Evolutionary conservation across 2,888 invertebrate species (phyloP).

Genomic region (Deilephila elpenor): DNA sequence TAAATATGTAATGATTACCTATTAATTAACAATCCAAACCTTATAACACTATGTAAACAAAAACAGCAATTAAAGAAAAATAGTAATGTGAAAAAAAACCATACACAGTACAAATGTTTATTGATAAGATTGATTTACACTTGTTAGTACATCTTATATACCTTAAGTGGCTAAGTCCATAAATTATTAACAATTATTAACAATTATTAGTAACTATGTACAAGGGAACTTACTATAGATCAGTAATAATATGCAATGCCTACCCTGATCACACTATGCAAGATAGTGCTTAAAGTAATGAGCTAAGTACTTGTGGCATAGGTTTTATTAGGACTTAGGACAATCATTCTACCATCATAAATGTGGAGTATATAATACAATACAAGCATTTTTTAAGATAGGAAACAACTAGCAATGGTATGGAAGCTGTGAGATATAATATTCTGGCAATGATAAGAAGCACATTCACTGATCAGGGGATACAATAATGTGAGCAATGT

Average conservation of each 20-base stretch:
- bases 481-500: neutral
- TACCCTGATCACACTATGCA: neutral
- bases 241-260: neutral
- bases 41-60: neutral
- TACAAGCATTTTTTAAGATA: neutral
- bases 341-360: neutral
- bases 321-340: neutral
- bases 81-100: neutral
- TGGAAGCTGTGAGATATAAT: no score
- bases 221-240: neutral
- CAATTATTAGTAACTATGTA: slow-evolving; percentile 21
- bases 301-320: neutral
- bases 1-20: no score
- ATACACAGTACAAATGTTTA: slow-evolving; percentile 30
- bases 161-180: slow-evolving; percentile 21
- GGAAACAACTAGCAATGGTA: no score
- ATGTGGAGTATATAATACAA: neutral
- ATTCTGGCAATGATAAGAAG: neutral
- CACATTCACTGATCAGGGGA: neutral
- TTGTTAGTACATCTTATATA: slow-evolving; percentile 21
- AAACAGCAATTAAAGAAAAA: neutral
- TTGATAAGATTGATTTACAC: slow-evolving; percentile 18
- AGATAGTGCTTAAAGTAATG: neutral
- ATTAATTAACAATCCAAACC: neutral
- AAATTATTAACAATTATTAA: slow-evolving; percentile 16